Evolutionary conservation across 2,888 invertebrate species (phyloP), one percentile per base, ranked within the genome.

Genomic region (Dastarcus helophoroides): DNA sequence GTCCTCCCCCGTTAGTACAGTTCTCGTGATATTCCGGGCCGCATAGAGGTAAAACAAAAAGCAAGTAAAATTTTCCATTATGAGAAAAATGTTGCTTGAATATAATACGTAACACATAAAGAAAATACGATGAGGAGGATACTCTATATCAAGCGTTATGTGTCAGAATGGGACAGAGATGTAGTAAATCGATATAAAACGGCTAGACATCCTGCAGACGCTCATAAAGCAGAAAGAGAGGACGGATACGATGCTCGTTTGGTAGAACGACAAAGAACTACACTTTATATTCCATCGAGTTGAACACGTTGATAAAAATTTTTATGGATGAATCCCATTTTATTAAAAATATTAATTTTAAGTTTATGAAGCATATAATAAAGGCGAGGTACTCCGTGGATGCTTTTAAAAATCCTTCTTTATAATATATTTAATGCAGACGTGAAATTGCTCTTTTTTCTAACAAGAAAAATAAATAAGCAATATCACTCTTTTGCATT

Each of bases 261-360:
- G 23, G 6, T n/a, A 23, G 10, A 23, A 17, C 14, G 22, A 7
- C 26, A 10, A 13, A 9, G 28, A 8, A 14, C 14, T 10, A 29
- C 27, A 19, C 27, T 34, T 34, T 30, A 34, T 22, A 23, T 11
- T 8, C 26, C 12, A 21, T 14, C 30, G 29, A 28, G 25, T 29
- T 16, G 16, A 5, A 11, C 19, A 26, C 17, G 33, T 33, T 36
- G 34, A 42, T 44, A 42, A 46, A 43, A 44, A 42, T 43, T 39
- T 43, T 42, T 42, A 44, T 42, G 40, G 38, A 33, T 40, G 37
- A 42, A 42, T 41, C 41, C 37, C 42, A 30, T 40, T 42, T 41
- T 41, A 44, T 42, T 43, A 43, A 42, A 43, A 45, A 45, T 45
- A 42, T 45, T 45, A 45, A 43, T 43, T 43, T 41, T 29, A 26